Conservation (phyloP, 2,113 vertebrate species). For the Oophaga pumilio region DNA sequence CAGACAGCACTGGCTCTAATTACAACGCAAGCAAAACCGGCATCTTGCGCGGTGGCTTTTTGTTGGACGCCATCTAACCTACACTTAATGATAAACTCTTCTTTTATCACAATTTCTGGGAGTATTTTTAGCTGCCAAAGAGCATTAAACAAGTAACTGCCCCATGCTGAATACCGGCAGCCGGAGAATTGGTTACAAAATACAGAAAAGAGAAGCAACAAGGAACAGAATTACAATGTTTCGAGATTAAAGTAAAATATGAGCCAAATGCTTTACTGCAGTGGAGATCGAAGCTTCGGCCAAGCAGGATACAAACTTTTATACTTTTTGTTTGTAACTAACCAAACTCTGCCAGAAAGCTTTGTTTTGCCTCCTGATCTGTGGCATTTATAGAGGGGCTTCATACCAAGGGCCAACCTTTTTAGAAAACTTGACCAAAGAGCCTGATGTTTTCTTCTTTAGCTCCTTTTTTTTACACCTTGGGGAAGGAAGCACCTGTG, state of each 20-base stretch:
- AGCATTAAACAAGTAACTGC: conserved; percentile 25
- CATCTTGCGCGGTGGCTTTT: neutral
- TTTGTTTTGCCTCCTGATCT: too few species aligned
- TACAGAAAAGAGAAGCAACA: neutral
- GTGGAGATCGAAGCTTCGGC: neutral
- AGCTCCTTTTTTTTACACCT: too few species aligned
- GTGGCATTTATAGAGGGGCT: too few species aligned
- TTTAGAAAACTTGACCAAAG: too few species aligned
- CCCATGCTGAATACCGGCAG: neutral
- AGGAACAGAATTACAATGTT: neutral
- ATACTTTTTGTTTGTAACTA: too few species aligned
- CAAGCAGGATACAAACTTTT: neutral
- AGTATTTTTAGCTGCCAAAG: neutral
- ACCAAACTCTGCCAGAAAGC: too few species aligned
- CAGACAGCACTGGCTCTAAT: conserved; percentile 46
- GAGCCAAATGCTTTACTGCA: neutral
- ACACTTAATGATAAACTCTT: conserved; percentile 14
- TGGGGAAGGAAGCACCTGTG: too few species aligned
- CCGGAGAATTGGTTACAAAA: neutral
- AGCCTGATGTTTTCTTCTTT: too few species aligned
- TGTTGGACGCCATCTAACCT: neutral
- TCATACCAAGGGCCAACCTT: too few species aligned
- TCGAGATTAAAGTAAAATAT: too few species aligned
- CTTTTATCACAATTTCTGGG: neutral
- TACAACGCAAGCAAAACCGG: conserved; percentile 1